Evolutionary conservation across 2,797 vertebrate species (phyloP), one percentile per base, ranked within the genome.

Genomic region (Rhynchonycteris naso): DNA sequence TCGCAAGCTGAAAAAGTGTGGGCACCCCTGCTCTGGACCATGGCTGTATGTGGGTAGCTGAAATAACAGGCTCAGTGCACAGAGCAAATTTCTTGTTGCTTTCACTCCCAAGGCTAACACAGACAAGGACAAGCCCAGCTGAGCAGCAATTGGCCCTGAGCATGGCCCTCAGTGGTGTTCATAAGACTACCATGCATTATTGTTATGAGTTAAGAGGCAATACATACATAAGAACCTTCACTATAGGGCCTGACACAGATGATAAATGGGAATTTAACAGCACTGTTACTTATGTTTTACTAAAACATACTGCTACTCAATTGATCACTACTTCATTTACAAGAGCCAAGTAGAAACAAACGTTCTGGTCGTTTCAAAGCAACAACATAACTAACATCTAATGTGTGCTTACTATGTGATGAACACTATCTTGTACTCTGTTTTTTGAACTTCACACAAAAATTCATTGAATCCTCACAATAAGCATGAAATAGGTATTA

Each of bases 211-310:
- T 47, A 47, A 88, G 1, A 86, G 19, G 72, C 8, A 26, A 84
- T 1, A 30, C 0, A 26, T 1, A 14, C 1, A 4, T 30, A 38
- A 75, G 59, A 63, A 22, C 58, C 58, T 24, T 10, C 2, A 1
- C 22, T 9, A 47, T 6, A 19, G 18, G 66, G 19, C 38, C 69
- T 68, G 18, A 50, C 6, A 61, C 14, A 43, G 43, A 33, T 69
- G n/a, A 61, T 35, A 78, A 52, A 22, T 2, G 5, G 65, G 47
- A 75, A 30, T 9, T 9, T 35, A 50, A 22, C 4, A 58, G 50
- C 4, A 21, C 0, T 2, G 9, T 0, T 75, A 14, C 9, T 80
- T 21, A 3, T 8, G 28, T 54, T 72, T 61, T 35, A 69, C 26
- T 59, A 68, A 56, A 71, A 74, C 43, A 35, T 18, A 33, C 21